Evolutionary conservation across 2,113 vertebrate species (phyloP).

Genomic region (Lasiurus borealis): DNA sequence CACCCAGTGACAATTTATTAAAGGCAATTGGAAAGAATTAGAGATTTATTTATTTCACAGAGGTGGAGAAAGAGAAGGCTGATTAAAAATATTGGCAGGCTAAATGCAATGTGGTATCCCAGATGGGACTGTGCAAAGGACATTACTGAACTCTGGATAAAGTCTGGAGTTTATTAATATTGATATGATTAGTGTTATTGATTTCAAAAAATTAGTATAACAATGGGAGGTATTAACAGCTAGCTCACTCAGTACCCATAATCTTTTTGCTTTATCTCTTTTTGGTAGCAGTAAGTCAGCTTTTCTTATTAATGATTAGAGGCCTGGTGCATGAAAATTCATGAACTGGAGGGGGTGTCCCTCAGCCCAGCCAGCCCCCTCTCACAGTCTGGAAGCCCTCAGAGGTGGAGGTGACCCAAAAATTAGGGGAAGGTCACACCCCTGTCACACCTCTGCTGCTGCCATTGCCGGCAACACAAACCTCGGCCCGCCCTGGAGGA

Average conservation of each 20-base stretch:
- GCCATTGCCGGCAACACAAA: too few species aligned
- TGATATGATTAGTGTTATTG: neutral
- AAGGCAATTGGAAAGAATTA: neutral
- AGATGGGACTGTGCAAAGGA: neutral
- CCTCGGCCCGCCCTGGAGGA: too few species aligned
- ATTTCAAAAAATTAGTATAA: neutral
- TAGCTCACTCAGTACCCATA: neutral
- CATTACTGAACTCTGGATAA: neutral
- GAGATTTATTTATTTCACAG: constrained; percentile 36
- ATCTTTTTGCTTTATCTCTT: neutral
- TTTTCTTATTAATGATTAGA: neutral
- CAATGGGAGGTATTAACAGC: neutral
- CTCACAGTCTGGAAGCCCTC: too few species aligned
- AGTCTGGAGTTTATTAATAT: neutral
- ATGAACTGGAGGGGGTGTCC: too few species aligned
- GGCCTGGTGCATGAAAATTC: too few species aligned
- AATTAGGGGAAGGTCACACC: too few species aligned
- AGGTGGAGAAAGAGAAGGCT: neutral
- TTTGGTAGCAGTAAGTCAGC: neutral
- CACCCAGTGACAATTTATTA: neutral
- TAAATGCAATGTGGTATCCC: neutral
- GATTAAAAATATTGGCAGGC: constrained; percentile 33
- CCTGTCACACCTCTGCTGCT: too few species aligned
- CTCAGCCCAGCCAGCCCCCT: too few species aligned
- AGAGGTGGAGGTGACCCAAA: too few species aligned